A percentile compares a stretch with the other conserved stretches of the same genome.
Conservation (phyloP, 2,797 vertebrate species). For the Gallinago stenura region DNA sequence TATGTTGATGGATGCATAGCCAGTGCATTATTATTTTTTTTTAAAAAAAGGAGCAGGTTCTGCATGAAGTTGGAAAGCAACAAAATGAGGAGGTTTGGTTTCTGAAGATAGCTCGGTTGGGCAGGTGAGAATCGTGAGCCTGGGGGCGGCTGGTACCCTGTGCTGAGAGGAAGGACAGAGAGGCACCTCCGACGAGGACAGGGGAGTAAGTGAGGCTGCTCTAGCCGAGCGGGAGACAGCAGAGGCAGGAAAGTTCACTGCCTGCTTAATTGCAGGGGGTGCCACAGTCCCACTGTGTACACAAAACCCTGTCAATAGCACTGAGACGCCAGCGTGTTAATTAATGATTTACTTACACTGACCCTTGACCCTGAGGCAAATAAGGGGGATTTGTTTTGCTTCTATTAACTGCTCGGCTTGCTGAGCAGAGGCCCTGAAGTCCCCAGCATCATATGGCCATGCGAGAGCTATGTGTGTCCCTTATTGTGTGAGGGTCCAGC, state of each 20-base stretch:
- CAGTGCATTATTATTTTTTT: not conserved
- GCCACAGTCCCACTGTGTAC: constrained; percentile 76
- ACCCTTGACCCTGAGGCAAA: constrained; percentile 82
- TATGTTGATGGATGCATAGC: not conserved
- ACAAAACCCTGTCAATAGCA: constrained; percentile 81
- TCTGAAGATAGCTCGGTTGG: not conserved
- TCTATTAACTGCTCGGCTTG: constrained; percentile 78
- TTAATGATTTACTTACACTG: constrained; percentile 84
- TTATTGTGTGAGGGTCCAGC: not conserved
- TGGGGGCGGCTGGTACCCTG: accelerated
- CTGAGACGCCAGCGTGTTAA: constrained; percentile 77
- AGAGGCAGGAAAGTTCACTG: constrained; percentile 60
- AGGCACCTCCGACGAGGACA: not conserved
- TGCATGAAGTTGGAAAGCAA: not conserved
- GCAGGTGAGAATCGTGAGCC: not conserved
- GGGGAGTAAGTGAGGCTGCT: not conserved
- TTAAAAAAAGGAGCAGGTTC: not conserved
- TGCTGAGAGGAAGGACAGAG: not conserved
- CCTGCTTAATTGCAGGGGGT: constrained; percentile 73
- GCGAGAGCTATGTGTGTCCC: not conserved
- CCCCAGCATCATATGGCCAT: not conserved
- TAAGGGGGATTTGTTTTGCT: constrained; percentile 80
- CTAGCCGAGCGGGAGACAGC: not conserved
- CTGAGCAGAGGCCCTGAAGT: constrained; percentile 46
- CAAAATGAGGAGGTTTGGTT: not conserved